These are phyloP conservation scores for Dolichotis patagonum DNA, from an alignment of 2,113 vertebrate species.

Conservation along the genomic window DNA sequence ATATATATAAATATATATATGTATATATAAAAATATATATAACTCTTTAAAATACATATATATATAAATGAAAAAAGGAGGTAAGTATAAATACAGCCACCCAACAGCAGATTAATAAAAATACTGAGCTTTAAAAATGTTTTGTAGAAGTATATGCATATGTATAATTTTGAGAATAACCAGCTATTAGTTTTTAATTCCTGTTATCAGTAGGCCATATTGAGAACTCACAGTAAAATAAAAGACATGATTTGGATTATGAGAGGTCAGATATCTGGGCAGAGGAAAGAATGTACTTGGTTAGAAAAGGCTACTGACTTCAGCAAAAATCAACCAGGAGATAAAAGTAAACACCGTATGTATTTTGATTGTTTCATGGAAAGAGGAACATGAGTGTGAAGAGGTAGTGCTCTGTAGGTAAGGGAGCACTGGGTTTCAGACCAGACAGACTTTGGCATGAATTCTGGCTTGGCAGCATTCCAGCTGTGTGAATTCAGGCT, in stretches of 20 bases:
- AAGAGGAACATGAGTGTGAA: slow-evolving; percentile 21
- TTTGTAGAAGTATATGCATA: not conserved
- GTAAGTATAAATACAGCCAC: too few species aligned
- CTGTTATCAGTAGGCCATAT: not conserved
- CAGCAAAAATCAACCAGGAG: not conserved
- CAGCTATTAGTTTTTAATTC: slow-evolving; percentile 40
- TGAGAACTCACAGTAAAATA: slow-evolving; percentile 25
- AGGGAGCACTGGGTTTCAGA: not conserved
- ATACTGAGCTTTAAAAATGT: slow-evolving; percentile 1
- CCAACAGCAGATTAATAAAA: not conserved
- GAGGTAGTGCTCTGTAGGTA: not conserved
- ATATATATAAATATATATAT: too few species aligned
- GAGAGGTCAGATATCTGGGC: not conserved
- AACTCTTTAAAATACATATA: too few species aligned
- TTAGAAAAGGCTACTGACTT: not conserved
- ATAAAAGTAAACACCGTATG: not conserved
- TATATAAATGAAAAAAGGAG: too few species aligned
- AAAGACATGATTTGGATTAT: not conserved
- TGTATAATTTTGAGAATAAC: slow-evolving; percentile 9
- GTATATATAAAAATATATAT: too few species aligned
- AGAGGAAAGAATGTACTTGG: not conserved
- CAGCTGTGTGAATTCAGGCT: not conserved
- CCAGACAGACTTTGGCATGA: not conserved
- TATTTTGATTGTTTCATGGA: not conserved
- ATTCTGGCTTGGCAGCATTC: not conserved